Conservation (phyloP, 1,140 invertebrate species). For the Scaptomyza graminum region DNA sequence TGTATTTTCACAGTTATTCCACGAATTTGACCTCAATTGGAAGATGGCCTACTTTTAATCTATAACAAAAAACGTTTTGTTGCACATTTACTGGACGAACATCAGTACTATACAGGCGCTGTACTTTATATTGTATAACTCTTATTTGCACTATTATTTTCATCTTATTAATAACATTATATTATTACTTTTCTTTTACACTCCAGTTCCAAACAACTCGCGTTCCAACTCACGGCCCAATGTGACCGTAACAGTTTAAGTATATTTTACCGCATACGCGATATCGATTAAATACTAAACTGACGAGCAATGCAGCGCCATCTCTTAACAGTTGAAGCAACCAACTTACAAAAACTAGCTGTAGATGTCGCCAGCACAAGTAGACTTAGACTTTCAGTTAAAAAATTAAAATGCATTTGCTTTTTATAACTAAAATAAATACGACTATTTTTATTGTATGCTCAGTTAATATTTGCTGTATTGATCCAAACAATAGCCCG, state of each 20-base stretch:
- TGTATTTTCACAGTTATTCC: conserved; percentile 36
- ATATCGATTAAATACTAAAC: conserved; percentile 24
- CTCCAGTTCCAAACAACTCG: conserved; percentile 41
- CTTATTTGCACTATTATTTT: not conserved
- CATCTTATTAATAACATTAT: not conserved
- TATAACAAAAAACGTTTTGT: conserved; percentile 1
- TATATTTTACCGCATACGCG: not conserved
- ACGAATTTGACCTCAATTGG: conserved; percentile 50
- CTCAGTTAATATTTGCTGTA: conserved; percentile 63
- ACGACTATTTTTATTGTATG: conserved; percentile 1
- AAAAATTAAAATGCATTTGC: not conserved
- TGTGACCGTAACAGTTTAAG: conserved; percentile 26
- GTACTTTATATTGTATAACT: not conserved
- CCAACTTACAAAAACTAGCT: not conserved
- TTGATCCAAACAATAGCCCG: conserved; percentile 86
- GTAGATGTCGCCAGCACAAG: conserved; percentile 6
- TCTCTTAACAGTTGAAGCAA: conserved; percentile 4
- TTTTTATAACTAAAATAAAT: conserved; percentile 3
- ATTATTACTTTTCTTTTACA: conserved; percentile 36
- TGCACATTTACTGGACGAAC: not conserved
- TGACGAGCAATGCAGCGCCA: conserved; percentile 15
- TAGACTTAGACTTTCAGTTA: not conserved
- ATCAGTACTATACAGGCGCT: not conserved
- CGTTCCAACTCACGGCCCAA: conserved; percentile 45
- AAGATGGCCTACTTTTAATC: conserved; percentile 1